Base-by-base conservation (phyloP, 2,113 vertebrate species). In the Gallinago paraguaiae region DNA sequence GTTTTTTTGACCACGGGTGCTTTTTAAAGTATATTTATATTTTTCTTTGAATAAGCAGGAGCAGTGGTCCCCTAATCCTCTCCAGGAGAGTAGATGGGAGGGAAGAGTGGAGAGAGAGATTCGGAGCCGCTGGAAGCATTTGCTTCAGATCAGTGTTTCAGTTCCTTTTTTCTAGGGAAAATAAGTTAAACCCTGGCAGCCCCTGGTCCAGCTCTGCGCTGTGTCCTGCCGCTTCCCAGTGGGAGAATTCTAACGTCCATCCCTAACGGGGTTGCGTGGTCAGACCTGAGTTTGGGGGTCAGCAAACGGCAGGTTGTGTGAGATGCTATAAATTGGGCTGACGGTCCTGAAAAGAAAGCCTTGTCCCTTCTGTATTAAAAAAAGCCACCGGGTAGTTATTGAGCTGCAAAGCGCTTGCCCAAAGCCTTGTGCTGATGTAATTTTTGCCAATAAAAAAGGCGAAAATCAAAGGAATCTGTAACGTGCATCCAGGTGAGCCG, bases 31-130 rank as follows among this genome's bases (percentile, higher is more conserved):
- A 8, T 64, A 74, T 88, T 83, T 86, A 7, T 90, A 39, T 33
- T 95, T 83, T 87, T 35, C 30, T 86, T 74, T 56, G 69, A 76
- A 64, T 61, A 88, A 92, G 91, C 35, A 43, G 80, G 64, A 94
- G 28, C 63, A 33, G 53, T 9, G 5, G n/a, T 78, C 45, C 6
- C 2, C 24, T 60, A 63, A 56, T 83, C 23, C 18, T 76, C 43
- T 60, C 16, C 68, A 67, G 67, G 54, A 74, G 35, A 69, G 72
- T 9, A 45, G 53, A 57, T 43, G 41, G 90, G 51, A 86, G 46
- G 33, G 59, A 92, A 54, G 69, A 31, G 14, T 5, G 18, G 72
- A 60, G 67, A 45, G 43, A 27, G 86, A 56, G 84, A 60, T 25
- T 90, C 17, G 20, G 61, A 84, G 90, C 67, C 59, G 63, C 77